A percentile compares a stretch with the other conserved stretches of the same genome.
Evolutionary conservation across 1,140 invertebrate genomes (phyloP).

Genomic region (Psilanteris sp.): DNA sequence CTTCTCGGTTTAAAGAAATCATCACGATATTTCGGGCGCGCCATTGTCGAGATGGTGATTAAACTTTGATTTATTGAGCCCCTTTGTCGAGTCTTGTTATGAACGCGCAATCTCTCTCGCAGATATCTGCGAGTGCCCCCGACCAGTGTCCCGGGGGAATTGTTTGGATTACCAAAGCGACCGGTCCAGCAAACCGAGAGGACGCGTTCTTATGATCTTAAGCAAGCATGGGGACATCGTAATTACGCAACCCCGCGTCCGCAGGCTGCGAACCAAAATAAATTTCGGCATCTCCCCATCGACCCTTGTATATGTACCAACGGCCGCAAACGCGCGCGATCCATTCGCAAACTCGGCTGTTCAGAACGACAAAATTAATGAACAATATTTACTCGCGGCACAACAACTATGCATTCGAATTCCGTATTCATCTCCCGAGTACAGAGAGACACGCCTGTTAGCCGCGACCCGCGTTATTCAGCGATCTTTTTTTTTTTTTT

Average conservation of each 20-base stretch:
- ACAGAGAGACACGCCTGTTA: too few relatives aligned
- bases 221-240: constrained; percentile 60
- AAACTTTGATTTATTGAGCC: constrained; percentile 35
- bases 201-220: constrained; percentile 39
- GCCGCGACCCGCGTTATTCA: too few relatives aligned
- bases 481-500: too few relatives aligned
- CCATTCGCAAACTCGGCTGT: constrained; percentile 17
- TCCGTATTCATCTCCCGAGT: too few relatives aligned
- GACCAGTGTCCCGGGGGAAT: constrained; percentile 47
- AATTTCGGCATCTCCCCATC: constrained; percentile 16
- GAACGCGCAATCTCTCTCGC: constrained; percentile 34
- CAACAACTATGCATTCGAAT: too few relatives aligned
- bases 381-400: too few relatives aligned
- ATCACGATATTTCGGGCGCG: constrained; percentile 8
- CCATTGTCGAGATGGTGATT: constrained; percentile 27
- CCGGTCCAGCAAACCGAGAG: constrained; percentile 24
- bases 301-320: constrained; percentile 8
- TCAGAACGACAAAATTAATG: too few relatives aligned
- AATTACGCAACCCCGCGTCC: constrained; percentile 67
- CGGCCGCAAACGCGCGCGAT: constrained; percentile 20
- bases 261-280: constrained; percentile 34
- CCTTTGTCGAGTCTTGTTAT: constrained; percentile 11
- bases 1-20: constrained; percentile 1
- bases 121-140: constrained; percentile 31
- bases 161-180: constrained; percentile 63